phyloP scores from a whole-genome alignment of 2,888 invertebrate genomes.

The Oligia strigilis region DNA sequence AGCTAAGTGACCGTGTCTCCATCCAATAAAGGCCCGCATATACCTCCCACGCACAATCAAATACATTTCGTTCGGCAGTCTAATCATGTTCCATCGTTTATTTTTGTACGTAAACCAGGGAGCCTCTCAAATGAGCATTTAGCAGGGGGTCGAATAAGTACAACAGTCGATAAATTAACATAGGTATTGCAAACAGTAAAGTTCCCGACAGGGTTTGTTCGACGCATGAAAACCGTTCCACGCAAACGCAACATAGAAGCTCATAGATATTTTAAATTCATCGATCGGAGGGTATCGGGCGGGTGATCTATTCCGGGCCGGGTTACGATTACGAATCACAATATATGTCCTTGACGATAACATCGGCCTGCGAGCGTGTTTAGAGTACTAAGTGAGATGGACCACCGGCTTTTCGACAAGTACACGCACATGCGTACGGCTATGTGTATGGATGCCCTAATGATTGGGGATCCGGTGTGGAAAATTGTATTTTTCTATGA shows the following conservation, averaged over 20 bases:
- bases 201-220: constrained; percentile 72
- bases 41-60: constrained; percentile 54
- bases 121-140: constrained; percentile 42
- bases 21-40: constrained; percentile 56
- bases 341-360: constrained; percentile 87
- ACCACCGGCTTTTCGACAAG: constrained; percentile 83
- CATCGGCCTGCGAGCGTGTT: constrained; percentile 77
- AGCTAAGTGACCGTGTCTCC: constrained; percentile 48
- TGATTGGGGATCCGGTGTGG: constrained; percentile 66
- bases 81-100: constrained; percentile 47
- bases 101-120: constrained; percentile 55
- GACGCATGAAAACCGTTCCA: constrained; percentile 77
- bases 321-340: constrained; percentile 84
- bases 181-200: constrained; percentile 77
- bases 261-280: constrained; percentile 82
- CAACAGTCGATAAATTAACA: constrained; percentile 70
- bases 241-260: constrained; percentile 72
- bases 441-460: constrained; percentile 59
- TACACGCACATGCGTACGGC: constrained; percentile 59
- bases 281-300: constrained; percentile 80
- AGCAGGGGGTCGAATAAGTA: constrained; percentile 39
- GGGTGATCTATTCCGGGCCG: constrained; percentile 85
- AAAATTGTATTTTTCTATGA: constrained; percentile 70
- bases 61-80: constrained; percentile 50
- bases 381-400: constrained; percentile 85